Conservation (phyloP, 2,888 invertebrate species). For the Polydrusus pterygomalis region DNA sequence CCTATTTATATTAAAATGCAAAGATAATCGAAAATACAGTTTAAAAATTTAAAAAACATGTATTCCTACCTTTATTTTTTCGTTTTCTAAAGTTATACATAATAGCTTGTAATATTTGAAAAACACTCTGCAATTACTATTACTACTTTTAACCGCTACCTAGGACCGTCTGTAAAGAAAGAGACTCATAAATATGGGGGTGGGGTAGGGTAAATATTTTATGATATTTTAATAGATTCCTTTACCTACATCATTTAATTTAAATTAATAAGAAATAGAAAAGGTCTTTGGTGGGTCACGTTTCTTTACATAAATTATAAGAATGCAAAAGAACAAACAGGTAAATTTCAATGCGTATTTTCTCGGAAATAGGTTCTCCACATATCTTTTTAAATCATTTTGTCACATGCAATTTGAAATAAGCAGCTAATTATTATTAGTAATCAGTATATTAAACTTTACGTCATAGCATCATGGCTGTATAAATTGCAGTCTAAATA, state of each 20-base stretch:
- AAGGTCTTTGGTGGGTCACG: neutral
- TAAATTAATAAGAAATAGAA: neutral
- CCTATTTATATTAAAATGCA: too few relatives aligned
- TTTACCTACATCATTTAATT: neutral
- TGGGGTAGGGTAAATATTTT: neutral
- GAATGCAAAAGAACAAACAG: neutral
- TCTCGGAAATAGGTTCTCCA: neutral
- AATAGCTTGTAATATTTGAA: neutral
- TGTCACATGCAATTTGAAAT: neutral
- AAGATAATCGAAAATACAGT: too few relatives aligned
- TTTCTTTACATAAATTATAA: neutral
- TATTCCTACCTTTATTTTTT: neutral
- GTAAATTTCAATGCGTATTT: neutral
- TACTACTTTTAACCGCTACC: neutral
- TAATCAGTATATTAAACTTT: too few relatives aligned
- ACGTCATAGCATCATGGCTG: too few relatives aligned
- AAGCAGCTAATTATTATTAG: neutral
- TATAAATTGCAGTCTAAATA: too few relatives aligned
- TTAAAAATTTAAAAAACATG: too few relatives aligned
- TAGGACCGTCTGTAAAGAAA: neutral
- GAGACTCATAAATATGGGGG: neutral
- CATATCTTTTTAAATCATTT: neutral
- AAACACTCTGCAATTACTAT: neutral
- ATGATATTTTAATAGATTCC: constrained; percentile 7
- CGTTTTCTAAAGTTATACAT: constrained; percentile 16